Evolutionary conservation across 1,140 invertebrate genomes (phyloP).

Genomic region (Drosophila watanabei): DNA sequence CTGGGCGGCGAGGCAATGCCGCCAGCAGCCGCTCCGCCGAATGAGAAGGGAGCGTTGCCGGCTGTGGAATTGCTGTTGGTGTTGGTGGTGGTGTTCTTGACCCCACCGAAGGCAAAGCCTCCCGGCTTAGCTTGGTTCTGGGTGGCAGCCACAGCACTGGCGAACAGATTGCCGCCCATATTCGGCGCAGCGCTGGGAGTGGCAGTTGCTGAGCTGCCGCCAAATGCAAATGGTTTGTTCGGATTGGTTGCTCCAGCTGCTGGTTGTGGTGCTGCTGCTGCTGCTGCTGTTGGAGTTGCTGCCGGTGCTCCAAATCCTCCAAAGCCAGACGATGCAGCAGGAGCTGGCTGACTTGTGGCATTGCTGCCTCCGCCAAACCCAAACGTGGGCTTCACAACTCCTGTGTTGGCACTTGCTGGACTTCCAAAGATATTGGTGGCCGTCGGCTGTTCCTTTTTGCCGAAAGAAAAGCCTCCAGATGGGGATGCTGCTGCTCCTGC

Average conservation of each 20-base stretch:
- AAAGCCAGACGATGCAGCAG: slow-evolving; percentile 11
- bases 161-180: slow-evolving; percentile 58
- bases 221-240: slow-evolving; percentile 67
- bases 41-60: slow-evolving; percentile 51
- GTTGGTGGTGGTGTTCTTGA: background rate
- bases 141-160: slow-evolving; percentile 49
- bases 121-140: slow-evolving; percentile 50
- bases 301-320: slow-evolving; percentile 53
- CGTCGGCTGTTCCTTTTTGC: slow-evolving; percentile 19
- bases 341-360: background rate
- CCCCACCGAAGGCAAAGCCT: slow-evolving; percentile 43
- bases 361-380: slow-evolving; percentile 17
- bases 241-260: slow-evolving; percentile 6
- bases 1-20: slow-evolving; percentile 39
- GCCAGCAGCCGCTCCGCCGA: slow-evolving; percentile 42
- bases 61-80: slow-evolving; percentile 11
- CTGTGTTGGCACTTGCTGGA: slow-evolving; percentile 7
- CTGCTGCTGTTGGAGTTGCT: background rate
- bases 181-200: background rate
- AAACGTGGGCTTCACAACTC: slow-evolving; percentile 17
- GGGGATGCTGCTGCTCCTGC: background rate
- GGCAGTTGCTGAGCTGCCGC: slow-evolving; percentile 11
- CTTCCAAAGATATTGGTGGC: slow-evolving; percentile 19
- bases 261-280: background rate
- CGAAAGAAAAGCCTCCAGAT: slow-evolving; percentile 28